Evolutionary conservation across 2,113 vertebrate genomes (phyloP).

Genomic region (Oceanites oceanicus): DNA sequence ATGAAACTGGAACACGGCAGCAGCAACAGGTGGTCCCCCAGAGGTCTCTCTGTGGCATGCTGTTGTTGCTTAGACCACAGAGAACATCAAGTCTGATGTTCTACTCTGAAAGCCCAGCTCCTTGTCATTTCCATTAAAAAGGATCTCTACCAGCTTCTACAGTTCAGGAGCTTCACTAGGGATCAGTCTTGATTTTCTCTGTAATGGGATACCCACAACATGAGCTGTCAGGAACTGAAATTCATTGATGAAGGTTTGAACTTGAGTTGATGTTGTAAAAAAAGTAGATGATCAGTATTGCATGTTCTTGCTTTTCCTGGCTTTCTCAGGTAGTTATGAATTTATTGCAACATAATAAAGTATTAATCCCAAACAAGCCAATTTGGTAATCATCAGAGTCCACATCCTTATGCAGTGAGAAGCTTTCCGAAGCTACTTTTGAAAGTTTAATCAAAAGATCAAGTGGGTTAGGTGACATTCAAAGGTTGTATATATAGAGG

Average conservation of each 20-base stretch:
- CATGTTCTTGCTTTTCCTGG: not conserved
- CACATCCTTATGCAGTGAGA: not conserved
- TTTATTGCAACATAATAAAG: not conserved
- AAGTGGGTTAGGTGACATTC: not conserved
- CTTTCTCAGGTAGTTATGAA: not conserved
- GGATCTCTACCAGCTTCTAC: not conserved
- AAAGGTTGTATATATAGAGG: not conserved
- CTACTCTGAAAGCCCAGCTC: not conserved
- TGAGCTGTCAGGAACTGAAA: not conserved
- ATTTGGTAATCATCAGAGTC: not conserved
- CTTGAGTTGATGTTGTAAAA: not conserved
- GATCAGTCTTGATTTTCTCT: not conserved
- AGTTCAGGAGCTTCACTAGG: not conserved
- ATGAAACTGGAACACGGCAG: not conserved
- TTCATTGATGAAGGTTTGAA: not conserved
- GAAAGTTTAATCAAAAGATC: not conserved
- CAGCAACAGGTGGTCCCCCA: not conserved
- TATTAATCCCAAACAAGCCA: not conserved
- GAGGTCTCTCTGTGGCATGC: not conserved
- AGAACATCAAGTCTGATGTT: not conserved
- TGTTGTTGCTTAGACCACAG: not conserved
- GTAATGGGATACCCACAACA: not conserved
- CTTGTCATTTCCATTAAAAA: not conserved
- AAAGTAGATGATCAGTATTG: not conserved
- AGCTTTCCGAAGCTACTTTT: not conserved